These are phyloP conservation scores for Anoplopoma fimbria DNA, from an alignment of 2,113 vertebrate species.

Conservation along the genomic window DNA sequence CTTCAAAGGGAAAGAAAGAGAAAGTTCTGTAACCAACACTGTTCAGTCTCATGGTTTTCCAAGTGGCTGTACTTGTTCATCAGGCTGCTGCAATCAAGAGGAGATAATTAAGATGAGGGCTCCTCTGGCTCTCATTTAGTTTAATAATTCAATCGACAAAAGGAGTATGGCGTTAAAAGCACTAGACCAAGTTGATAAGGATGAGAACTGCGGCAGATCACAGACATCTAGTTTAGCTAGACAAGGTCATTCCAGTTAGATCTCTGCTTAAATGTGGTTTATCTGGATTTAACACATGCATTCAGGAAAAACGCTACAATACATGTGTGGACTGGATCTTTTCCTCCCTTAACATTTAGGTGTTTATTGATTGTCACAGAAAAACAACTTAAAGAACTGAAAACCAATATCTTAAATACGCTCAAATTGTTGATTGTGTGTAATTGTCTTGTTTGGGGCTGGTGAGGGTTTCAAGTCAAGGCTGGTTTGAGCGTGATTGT, in stretches of 20 bases:
- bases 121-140: slow-evolving; percentile 59
- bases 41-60: slow-evolving; percentile 19
- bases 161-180: slow-evolving; percentile 12
- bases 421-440: not conserved
- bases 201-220: not conserved
- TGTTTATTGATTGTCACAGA: not conserved
- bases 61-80: slow-evolving; percentile 19
- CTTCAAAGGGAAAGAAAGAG: slow-evolving; percentile 20
- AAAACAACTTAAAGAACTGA: not conserved
- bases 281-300: not conserved
- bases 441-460: not conserved
- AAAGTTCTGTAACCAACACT: slow-evolving; percentile 8
- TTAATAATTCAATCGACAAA: slow-evolving; percentile 53
- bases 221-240: not conserved
- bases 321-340: not conserved
- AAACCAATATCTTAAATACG: not conserved
- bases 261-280: not conserved
- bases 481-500: no score
- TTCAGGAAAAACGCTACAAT: not conserved
- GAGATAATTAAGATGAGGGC: slow-evolving; percentile 58
- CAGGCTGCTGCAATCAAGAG: slow-evolving; percentile 56
- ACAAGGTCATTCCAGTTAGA: not conserved
- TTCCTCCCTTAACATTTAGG: not conserved
- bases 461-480: no score
- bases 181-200: slow-evolving; percentile 34